Evolutionary conservation across 2,797 vertebrate species (phyloP), one percentile per base, ranked within the genome.

Genomic region (Rhyacichthys aspro): DNA sequence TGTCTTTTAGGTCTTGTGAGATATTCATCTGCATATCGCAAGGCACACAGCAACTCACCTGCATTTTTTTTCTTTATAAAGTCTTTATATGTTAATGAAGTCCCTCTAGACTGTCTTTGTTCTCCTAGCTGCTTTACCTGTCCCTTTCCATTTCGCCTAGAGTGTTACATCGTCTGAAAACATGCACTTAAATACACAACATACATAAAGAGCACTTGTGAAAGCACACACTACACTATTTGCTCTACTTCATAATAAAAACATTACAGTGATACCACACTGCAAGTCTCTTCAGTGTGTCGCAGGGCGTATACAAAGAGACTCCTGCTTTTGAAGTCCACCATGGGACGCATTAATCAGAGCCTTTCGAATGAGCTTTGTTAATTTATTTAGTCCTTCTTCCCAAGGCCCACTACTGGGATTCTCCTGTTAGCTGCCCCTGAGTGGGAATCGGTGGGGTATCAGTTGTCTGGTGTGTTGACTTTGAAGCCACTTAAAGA

Each of bases 1-100:
- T 63, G 53, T 78, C 70, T 79, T 70, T 81, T 62, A 72, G 72
- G 81, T 50, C 15, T 38, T 33, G 9, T 8, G 15, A 28, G 39
- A 28, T 19, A 66, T 62, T 45, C 57, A 70, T 28, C 14, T 44
- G 59, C 42, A 44, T 34, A 33, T 15, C 37, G 1, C 18, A 12
- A 28, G 11, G 9, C 50, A 53, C 55, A 54, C 60, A 48, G 42
- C 57, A 19, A 69, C 49, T 63, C 64, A 55, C 53, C 28, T 1
- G 62, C 73, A 73, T 76, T 63, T 73, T 68, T 60, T 55, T 42
- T 72, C 41, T n/a, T n/a, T n/a, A n/a, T n/a, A 59, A 36, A 67
- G 57, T 79, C 72, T 74, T 76, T 73, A 69, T 84, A 83, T 85
- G 85, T 82, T 87, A 88, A 88, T 86, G 83, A 85, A 81, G 78